Evolutionary conservation across 2,113 vertebrate genomes (phyloP).

Genomic region (Climacteris rufus): DNA sequence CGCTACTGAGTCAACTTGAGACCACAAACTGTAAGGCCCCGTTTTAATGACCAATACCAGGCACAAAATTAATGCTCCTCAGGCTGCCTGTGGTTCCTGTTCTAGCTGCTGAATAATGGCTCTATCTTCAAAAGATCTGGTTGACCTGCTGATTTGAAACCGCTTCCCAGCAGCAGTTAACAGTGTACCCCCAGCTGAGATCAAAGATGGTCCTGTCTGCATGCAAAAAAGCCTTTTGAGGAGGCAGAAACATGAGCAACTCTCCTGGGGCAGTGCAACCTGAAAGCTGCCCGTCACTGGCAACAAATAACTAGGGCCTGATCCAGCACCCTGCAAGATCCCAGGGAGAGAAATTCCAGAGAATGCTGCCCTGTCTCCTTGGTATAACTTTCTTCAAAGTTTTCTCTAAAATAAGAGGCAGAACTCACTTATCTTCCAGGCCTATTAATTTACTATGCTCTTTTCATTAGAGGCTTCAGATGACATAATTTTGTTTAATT

Average conservation of each 20-base stretch:
- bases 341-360: not conserved
- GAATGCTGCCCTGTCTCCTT: accelerated
- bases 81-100: conserved; percentile 31
- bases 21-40: conserved; percentile 31
- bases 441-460: not conserved
- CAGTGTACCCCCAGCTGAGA: conserved; percentile 5
- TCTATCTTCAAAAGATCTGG: conserved; percentile 51
- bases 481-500: not conserved
- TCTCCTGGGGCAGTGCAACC: not conserved
- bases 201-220: not conserved
- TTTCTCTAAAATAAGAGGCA: not conserved
- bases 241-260: not conserved
- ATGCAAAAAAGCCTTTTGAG: not conserved
- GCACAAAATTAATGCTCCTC: conserved; percentile 37
- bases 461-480: not conserved
- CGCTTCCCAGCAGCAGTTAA: conserved; percentile 23
- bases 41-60: conserved; percentile 42
- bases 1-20: conserved; percentile 12
- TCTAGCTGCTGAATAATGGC: conserved; percentile 46
- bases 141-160: conserved; percentile 55
- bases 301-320: not conserved
- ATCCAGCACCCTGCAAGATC: not conserved
- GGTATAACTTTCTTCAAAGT: not conserved
- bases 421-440: not conserved
- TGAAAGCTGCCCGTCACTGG: not conserved